phyloP scores from a whole-genome alignment of 2,797 vertebrate species.

The Poeciliopsis infans region DNA sequence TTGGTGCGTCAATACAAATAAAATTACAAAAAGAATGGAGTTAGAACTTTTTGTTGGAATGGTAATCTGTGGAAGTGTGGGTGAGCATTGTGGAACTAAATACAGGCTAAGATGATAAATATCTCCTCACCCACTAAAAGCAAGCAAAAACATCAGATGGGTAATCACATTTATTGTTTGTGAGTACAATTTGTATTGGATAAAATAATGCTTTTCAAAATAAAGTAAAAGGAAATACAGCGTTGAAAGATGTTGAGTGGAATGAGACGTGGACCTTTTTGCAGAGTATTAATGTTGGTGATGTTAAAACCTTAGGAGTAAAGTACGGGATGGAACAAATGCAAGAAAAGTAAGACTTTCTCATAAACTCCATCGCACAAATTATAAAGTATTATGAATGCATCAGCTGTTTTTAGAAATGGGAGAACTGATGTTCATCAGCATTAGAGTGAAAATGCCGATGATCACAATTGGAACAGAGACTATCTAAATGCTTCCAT shows the following conservation, averaged over 20 bases:
- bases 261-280: not conserved
- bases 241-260: not conserved
- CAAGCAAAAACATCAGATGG: not conserved
- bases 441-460: not conserved
- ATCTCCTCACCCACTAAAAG: not conserved
- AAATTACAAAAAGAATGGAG: not conserved
- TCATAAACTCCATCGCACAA: not conserved
- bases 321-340: not conserved
- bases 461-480: not conserved
- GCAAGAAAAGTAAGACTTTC: not conserved
- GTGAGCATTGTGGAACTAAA: not conserved
- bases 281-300: not conserved
- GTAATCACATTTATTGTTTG: not conserved
- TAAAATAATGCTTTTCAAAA: not conserved
- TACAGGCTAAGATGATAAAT: not conserved
- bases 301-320: not conserved
- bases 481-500: not conserved
- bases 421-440: not conserved
- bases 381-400: not conserved
- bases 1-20: not conserved
- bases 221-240: not conserved
- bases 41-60: not conserved
- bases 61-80: not conserved
- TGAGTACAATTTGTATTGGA: not conserved
- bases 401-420: not conserved